Percentiles rank a stretch among this genome's conserved stretches.
Evolutionary conservation across 2,888 invertebrate species (phyloP).

Genomic region (Morinoia aosen): DNA sequence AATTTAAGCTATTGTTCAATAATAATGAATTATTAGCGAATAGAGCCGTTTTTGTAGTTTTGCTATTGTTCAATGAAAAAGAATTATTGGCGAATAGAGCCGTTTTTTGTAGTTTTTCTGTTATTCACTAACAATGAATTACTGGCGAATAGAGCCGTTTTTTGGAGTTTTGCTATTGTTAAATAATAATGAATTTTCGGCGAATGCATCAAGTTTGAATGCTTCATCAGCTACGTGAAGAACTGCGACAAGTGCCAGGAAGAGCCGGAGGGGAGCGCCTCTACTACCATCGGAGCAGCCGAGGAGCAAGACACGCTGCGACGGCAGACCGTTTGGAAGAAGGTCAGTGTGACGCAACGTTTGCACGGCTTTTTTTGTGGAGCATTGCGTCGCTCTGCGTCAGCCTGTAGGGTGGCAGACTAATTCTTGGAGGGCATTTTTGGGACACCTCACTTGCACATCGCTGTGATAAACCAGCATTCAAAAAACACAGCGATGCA

Average conservation of each 20-base stretch:
- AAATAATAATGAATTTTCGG: background rate
- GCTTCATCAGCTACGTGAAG: constrained; percentile 67
- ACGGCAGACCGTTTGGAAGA: constrained; percentile 67
- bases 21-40: background rate
- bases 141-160: too few species aligned
- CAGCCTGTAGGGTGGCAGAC: too few species aligned
- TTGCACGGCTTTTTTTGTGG: too few species aligned
- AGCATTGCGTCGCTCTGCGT: too few species aligned
- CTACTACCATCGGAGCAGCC: background rate
- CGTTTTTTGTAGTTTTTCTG: too few species aligned
- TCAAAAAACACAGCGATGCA: too few species aligned
- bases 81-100: too few species aligned
- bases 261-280: constrained; percentile 54
- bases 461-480: too few species aligned
- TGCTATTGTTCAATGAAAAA: background rate
- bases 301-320: constrained; percentile 63
- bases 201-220: background rate
- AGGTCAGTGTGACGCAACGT: constrained; percentile 58
- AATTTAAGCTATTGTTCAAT: background rate
- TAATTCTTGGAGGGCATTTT: too few species aligned
- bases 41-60: background rate
- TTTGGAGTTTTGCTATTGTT: background rate
- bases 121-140: too few species aligned
- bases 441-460: too few species aligned
- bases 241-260: constrained; percentile 68